Conservation (phyloP, 2,113 vertebrate species). For the Anas platyrhynchos region DNA sequence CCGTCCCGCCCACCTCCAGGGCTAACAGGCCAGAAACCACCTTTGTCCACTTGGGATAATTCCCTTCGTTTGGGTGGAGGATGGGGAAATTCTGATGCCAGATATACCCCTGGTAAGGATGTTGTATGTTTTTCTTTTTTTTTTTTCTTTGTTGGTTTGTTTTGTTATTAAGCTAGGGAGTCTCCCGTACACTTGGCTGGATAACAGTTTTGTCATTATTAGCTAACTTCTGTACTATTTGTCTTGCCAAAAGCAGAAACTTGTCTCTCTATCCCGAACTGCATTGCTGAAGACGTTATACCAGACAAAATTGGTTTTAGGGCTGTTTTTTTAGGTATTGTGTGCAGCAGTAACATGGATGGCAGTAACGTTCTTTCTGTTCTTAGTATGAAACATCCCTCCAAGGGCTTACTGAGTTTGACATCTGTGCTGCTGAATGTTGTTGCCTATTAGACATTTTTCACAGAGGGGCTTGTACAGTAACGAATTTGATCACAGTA, state of each 20-base stretch:
- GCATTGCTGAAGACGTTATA: not conserved
- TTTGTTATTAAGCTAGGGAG: not conserved
- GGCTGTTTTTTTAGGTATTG: not conserved
- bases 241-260: not conserved
- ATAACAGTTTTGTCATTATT: not conserved
- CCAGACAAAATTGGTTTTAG: not conserved
- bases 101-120: slow-evolving; percentile 92
- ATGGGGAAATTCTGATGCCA: slow-evolving; percentile 92
- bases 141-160: not conserved
- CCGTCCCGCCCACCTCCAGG: slow-evolving; percentile 97
- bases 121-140: not conserved
- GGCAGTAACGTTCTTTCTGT: not conserved
- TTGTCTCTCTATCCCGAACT: accelerated
- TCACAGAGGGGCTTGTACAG: not conserved
- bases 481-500: not conserved
- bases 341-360: accelerated
- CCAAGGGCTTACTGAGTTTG: accelerated
- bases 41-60: slow-evolving; percentile 90
- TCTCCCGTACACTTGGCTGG: accelerated
- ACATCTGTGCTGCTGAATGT: not conserved
- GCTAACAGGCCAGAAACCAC: slow-evolving; percentile 94
- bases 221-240: not conserved
- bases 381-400: not conserved
- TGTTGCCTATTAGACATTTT: not conserved
- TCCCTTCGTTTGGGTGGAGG: slow-evolving; percentile 88